These are phyloP conservation scores for Aurelia sp. DNA, from an alignment of 30 jellyfish, hydroid and myxozoan species.

Conservation along the genomic window DNA sequence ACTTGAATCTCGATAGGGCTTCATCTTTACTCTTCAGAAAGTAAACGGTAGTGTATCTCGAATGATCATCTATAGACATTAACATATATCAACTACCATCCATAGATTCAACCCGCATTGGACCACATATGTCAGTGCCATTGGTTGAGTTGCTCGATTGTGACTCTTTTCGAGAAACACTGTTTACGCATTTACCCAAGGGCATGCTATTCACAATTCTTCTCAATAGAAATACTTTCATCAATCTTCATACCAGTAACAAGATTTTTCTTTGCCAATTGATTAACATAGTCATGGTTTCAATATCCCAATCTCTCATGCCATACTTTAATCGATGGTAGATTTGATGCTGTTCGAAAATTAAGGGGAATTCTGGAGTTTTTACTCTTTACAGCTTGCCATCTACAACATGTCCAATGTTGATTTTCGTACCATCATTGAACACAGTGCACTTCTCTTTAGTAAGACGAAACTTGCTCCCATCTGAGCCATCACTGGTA, in stretches of 20 bases:
- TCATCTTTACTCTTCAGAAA: slow-evolving; percentile 52
- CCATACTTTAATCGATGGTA: too few species aligned
- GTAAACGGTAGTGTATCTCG: slow-evolving; percentile 55
- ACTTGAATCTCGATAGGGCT: slow-evolving; percentile 40
- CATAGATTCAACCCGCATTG: slow-evolving; percentile 56
- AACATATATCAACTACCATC: slow-evolving; percentile 64
- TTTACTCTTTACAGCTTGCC: too few species aligned
- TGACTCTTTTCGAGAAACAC: slow-evolving; percentile 27
- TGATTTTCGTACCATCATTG: too few species aligned
- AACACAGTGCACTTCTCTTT: too few species aligned
- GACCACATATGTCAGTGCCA: slow-evolving; percentile 77
- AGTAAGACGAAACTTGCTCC: too few species aligned
- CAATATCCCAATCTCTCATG: too few species aligned
- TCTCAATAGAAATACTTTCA: slow-evolving; percentile 12
- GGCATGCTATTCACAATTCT: slow-evolving; percentile 64
- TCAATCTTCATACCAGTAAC: slow-evolving; percentile 53
- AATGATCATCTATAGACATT: slow-evolving; percentile 64
- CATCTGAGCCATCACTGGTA: too few species aligned
- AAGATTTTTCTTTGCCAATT: slow-evolving; percentile 23
- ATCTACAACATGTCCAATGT: too few species aligned
- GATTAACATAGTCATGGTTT: too few species aligned
- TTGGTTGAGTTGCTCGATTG: slow-evolving; percentile 44
- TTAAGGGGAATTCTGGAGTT: too few species aligned
- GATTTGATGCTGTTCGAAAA: too few species aligned
- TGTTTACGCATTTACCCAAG: slow-evolving; percentile 54